These are phyloP conservation scores for Recurvirostra avosetta DNA, from an alignment of 2,113 vertebrate genomes.

Conservation along the genomic window DNA sequence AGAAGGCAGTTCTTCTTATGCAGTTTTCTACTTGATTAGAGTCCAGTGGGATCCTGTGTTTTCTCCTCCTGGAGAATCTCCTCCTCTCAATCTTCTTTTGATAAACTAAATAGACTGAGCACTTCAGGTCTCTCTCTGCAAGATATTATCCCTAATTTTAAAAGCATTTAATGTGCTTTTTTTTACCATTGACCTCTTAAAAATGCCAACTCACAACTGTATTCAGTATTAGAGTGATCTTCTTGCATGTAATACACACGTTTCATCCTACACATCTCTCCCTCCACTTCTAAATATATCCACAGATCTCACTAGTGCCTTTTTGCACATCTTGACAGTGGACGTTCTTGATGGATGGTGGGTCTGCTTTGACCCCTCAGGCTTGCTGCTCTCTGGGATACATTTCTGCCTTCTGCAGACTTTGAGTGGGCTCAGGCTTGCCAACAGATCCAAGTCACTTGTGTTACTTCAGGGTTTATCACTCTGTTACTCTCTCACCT, in stretches of 20 bases:
- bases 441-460: background rate
- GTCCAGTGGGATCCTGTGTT: background rate
- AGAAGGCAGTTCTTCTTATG: background rate
- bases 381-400: background rate
- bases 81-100: background rate
- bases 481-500: background rate
- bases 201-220: background rate
- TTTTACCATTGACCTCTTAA: background rate
- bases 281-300: background rate
- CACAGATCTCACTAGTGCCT: background rate
- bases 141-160: background rate
- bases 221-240: background rate
- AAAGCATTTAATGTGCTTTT: background rate
- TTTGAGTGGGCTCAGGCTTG: background rate
- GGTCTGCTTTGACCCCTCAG: background rate
- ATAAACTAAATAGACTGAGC: background rate
- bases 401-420: background rate
- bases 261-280: background rate
- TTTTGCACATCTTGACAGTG: background rate
- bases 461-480: background rate
- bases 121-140: background rate
- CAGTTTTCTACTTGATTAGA: background rate
- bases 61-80: background rate
- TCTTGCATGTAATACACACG: rapidly evolving
- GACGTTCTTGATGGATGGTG: background rate